Percentiles rank a stretch among this genome's conserved stretches.
phyloP scores from a whole-genome alignment of 2,888 invertebrate genomes.

The Scaeva pyrastri region DNA sequence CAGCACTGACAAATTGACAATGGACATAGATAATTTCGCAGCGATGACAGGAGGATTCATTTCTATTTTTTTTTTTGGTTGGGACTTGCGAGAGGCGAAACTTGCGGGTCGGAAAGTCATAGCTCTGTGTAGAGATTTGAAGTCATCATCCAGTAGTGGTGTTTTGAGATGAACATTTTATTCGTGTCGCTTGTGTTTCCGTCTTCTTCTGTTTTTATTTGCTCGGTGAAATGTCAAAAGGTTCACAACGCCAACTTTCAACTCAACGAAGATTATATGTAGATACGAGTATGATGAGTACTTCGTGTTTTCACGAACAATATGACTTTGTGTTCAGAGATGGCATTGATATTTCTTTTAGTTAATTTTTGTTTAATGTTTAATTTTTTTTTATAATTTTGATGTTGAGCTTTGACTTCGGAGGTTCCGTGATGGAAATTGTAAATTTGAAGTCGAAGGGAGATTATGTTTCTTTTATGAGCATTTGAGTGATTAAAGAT shows the following conservation, averaged over 20 bases:
- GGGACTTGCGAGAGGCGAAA: background rate
- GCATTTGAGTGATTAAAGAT: background rate
- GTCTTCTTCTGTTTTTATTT: background rate
- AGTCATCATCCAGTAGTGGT: conserved; percentile 10
- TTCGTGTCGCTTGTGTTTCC: conserved; percentile 45
- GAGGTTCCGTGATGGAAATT: conserved; percentile 38
- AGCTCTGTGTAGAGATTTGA: conserved; percentile 17
- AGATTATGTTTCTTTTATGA: conserved; percentile 8
- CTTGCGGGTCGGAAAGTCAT: background rate
- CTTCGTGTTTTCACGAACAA: conserved; percentile 35
- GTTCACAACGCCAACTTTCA: conserved; percentile 55
- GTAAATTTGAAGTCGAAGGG: background rate
- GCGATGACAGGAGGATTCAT: conserved; percentile 23
- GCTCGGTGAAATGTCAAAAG: conserved; percentile 42
- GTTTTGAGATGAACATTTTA: conserved; percentile 32
- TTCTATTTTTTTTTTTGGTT: background rate
- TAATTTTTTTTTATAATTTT: conserved; percentile 28
- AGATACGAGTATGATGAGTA: background rate
- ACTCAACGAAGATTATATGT: conserved; percentile 2
- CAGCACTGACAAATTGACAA: conserved; percentile 43
- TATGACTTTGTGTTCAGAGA: conserved; percentile 38
- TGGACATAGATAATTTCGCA: conserved; percentile 35
- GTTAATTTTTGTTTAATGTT: conserved; percentile 24
- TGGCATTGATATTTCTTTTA: conserved; percentile 47
- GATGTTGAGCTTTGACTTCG: conserved; percentile 34